Percentiles rank a stretch among this genome's conserved stretches.
phyloP scores from a whole-genome alignment of 2,888 invertebrate genomes.

The Ornithoptera priamus region DNA sequence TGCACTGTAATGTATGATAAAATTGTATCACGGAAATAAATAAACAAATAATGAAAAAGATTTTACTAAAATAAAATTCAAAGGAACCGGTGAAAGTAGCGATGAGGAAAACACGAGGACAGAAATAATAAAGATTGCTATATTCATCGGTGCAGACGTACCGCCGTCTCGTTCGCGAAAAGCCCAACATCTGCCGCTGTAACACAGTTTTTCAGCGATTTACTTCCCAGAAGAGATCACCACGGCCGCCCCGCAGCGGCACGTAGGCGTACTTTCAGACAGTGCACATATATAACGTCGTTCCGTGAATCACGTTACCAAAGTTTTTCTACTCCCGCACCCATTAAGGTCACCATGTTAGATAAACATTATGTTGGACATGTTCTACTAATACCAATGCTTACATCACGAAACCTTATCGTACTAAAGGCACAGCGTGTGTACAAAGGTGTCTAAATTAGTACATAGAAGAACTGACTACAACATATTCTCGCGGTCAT shows the following conservation, averaged over 20 bases:
- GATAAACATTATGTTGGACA: slow-evolving; percentile 10
- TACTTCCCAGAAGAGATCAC: slow-evolving; percentile 25
- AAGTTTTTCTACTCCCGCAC: slow-evolving; percentile 4
- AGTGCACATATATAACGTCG: slow-evolving; percentile 53
- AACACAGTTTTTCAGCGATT: slow-evolving; percentile 25
- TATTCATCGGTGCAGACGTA: not conserved
- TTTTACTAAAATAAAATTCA: too few species aligned
- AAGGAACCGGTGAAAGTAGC: too few species aligned
- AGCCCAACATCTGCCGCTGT: slow-evolving; percentile 1
- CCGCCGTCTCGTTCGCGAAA: not conserved
- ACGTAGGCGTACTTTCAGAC: slow-evolving; percentile 48
- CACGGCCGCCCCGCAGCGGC: not conserved
- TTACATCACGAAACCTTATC: too few species aligned
- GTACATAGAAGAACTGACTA: too few species aligned
- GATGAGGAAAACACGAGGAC: too few species aligned
- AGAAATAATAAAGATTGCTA: not conserved
- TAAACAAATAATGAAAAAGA: too few species aligned
- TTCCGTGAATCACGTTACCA: slow-evolving; percentile 40
- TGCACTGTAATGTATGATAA: too few species aligned
- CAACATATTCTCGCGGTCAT: too few species aligned
- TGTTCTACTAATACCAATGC: not conserved
- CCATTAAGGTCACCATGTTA: slow-evolving; percentile 8
- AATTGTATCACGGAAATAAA: too few species aligned
- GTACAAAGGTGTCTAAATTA: too few species aligned
- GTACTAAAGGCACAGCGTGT: too few species aligned